These are phyloP conservation scores for Apodemus speciosus DNA, from an alignment of 2,113 vertebrate genomes.

Conservation along the genomic window DNA sequence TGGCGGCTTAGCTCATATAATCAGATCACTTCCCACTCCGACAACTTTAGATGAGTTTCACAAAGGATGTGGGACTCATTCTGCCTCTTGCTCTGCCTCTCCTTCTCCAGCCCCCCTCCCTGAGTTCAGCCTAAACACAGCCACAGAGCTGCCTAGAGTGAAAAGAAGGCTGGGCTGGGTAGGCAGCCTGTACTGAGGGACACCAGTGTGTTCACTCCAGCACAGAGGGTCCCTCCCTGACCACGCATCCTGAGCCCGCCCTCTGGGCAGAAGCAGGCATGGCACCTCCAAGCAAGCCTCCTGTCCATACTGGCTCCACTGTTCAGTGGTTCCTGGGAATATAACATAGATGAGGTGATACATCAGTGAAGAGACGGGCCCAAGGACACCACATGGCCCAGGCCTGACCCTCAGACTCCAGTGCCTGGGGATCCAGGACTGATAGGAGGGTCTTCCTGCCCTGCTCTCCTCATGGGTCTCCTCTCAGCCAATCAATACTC, in stretches of 20 bases:
- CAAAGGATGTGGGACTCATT: background rate
- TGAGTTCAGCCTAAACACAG: background rate
- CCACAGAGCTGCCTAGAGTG: background rate
- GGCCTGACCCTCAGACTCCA: background rate
- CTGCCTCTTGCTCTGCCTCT: background rate
- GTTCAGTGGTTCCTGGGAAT: background rate
- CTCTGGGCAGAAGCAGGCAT: background rate
- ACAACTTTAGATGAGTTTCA: background rate
- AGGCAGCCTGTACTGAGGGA: background rate
- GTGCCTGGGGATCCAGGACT: background rate
- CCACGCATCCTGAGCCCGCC: too few relatives aligned
- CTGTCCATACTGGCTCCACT: background rate
- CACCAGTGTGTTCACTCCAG: background rate
- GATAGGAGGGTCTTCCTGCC: background rate
- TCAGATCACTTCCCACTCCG: background rate
- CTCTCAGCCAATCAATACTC: background rate
- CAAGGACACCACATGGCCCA: background rate
- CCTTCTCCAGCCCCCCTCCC: too few relatives aligned
- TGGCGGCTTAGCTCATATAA: fast-evolving
- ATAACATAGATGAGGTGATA: background rate
- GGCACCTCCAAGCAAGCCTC: too few relatives aligned
- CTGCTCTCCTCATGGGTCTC: background rate
- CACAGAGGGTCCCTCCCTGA: background rate
- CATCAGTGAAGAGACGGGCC: background rate
- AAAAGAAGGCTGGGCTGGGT: background rate